Conservation (phyloP, 2,113 vertebrate genomes). For the Sisor rabdophorus region DNA sequence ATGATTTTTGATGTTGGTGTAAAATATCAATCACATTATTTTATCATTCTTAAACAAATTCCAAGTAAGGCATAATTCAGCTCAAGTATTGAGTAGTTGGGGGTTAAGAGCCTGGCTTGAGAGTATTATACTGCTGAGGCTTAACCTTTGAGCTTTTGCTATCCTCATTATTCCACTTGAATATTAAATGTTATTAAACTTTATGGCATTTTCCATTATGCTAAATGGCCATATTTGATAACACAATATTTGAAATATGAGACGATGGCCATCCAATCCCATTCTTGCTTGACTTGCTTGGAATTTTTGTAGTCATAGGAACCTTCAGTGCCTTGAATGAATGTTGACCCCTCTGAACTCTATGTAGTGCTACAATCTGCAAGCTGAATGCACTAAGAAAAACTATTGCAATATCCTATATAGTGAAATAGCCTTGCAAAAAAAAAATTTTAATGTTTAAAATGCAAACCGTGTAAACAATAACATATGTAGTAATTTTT, state of each 20-base stretch:
- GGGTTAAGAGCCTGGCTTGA: background rate
- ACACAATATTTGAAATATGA: background rate
- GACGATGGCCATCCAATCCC: background rate
- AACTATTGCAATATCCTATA: background rate
- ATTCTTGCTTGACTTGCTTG: background rate
- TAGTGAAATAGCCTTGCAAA: background rate
- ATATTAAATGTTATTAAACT: background rate
- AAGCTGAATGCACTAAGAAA: background rate
- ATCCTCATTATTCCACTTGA: background rate
- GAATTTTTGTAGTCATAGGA: background rate
- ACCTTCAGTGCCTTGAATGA: background rate
- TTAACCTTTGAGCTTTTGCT: background rate
- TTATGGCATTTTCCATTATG: background rate
- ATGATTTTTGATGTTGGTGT: background rate
- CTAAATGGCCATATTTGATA: background rate
- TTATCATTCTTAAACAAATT: background rate
- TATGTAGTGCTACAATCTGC: background rate
- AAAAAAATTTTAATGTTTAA: background rate
- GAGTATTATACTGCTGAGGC: background rate
- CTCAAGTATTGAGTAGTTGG: background rate
- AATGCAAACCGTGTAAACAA: background rate
- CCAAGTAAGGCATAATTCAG: constrained; percentile 1
- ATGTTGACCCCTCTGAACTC: background rate
- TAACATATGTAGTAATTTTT: background rate
- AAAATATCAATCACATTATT: background rate